phyloP scores from a whole-genome alignment of 2,797 vertebrate species.

The Gymnothorax reevesii region DNA sequence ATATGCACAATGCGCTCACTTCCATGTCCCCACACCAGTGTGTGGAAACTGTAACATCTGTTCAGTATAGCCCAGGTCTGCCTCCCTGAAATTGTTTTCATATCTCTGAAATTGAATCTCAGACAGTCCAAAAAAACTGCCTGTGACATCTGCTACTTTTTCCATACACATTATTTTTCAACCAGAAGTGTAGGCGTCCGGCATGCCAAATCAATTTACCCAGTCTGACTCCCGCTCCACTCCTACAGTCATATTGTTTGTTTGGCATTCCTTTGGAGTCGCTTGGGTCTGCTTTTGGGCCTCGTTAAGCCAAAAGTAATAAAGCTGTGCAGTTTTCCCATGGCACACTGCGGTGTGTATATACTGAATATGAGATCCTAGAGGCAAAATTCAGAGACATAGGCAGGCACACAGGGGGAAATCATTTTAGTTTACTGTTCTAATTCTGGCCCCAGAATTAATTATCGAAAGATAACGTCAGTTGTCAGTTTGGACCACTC shows the following conservation, averaged over 20 bases:
- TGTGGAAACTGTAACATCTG: slow-evolving; percentile 33
- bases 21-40: slow-evolving; percentile 46
- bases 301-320: slow-evolving; percentile 37
- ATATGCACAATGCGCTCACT: slow-evolving; percentile 41
- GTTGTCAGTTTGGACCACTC: slow-evolving; percentile 60
- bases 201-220: slow-evolving; percentile 55
- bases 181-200: slow-evolving; percentile 39
- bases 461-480: slow-evolving; percentile 62
- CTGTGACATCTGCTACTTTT: slow-evolving; percentile 55
- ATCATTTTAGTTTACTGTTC: slow-evolving; percentile 54
- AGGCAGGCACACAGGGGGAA: slow-evolving; percentile 15
- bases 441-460: slow-evolving; percentile 63
- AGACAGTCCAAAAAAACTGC: slow-evolving; percentile 54
- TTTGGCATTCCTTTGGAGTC: slow-evolving; percentile 45
- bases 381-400: background rate
- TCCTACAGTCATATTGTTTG: slow-evolving; percentile 45
- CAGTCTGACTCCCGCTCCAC: slow-evolving; percentile 28
- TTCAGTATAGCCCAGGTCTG: slow-evolving; percentile 49
- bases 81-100: slow-evolving; percentile 61
- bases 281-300: slow-evolving; percentile 43
- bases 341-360: slow-evolving; percentile 19
- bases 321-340: slow-evolving; percentile 31
- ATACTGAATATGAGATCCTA: slow-evolving; percentile 5
- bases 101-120: slow-evolving; percentile 71
- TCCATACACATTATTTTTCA: slow-evolving; percentile 48